Conservation (phyloP, 2,113 vertebrate species). For the Sturnus vulgaris region DNA sequence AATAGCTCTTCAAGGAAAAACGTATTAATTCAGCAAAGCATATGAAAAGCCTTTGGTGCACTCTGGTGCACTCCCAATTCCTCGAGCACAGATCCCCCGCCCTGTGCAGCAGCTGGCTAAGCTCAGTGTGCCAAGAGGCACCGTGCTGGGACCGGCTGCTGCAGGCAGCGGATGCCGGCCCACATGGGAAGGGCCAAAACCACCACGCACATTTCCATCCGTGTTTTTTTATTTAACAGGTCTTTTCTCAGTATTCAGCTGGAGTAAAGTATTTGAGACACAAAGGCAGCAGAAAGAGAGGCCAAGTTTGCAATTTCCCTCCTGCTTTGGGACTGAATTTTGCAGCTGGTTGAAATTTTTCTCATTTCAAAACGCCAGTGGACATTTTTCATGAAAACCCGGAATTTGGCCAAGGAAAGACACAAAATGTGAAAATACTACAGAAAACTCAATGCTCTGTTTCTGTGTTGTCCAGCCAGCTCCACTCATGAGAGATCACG, state of each 20-base stretch:
- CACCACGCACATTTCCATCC: neutral
- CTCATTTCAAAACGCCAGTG: neutral
- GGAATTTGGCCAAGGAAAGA: neutral
- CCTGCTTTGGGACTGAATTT: slow-evolving; percentile 22
- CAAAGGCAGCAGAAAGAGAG: neutral
- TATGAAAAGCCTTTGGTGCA: accelerated
- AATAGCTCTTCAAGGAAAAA: neutral
- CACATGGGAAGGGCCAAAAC: accelerated
- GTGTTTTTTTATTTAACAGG: neutral
- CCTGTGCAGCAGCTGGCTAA: neutral
- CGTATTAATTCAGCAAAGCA: neutral
- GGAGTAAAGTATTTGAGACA: neutral
- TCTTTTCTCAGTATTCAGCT: neutral
- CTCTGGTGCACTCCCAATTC: accelerated
- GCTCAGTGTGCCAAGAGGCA: accelerated
- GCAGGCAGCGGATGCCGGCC: accelerated
- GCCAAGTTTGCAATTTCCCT: neutral
- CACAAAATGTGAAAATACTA: neutral
- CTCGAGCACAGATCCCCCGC: accelerated
- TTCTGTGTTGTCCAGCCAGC: neutral
- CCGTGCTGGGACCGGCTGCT: accelerated
- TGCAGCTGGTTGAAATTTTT: slow-evolving; percentile 50
- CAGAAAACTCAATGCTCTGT: neutral
- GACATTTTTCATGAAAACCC: slow-evolving; percentile 5
- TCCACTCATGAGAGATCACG: neutral